Conservation (phyloP, 2,797 vertebrate genomes). For the Bucorvus abyssinicus region DNA sequence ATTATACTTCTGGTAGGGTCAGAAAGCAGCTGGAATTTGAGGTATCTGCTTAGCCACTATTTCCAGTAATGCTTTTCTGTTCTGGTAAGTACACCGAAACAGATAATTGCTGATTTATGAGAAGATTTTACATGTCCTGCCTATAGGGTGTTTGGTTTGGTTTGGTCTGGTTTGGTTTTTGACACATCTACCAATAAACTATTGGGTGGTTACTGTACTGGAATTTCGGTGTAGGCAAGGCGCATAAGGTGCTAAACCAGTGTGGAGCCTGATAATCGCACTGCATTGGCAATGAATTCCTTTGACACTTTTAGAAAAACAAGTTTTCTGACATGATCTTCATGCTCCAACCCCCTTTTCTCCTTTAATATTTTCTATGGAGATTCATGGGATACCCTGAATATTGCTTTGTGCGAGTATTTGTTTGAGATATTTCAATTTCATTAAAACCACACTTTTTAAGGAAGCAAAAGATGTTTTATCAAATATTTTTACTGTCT, state of each 20-base stretch:
- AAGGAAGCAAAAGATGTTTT: neutral
- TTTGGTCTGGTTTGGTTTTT: neutral
- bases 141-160: neutral
- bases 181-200: constrained; percentile 5
- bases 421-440: neutral
- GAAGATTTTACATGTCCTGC: neutral
- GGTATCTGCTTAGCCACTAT: neutral
- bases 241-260: neutral
- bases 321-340: neutral
- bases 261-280: neutral
- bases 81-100: constrained; percentile 3
- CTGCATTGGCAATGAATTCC: neutral
- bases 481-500: neutral
- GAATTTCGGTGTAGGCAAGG: neutral
- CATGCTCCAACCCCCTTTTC: neutral
- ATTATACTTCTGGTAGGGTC: neutral
- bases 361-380: neutral
- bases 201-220: neutral
- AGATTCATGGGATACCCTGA: neutral
- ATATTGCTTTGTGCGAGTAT: neutral
- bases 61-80: constrained; percentile 16
- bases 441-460: neutral
- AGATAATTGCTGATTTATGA: constrained; percentile 15
- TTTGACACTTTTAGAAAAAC: neutral
- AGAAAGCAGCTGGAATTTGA: neutral